Evolutionary conservation across 1,140 invertebrate genomes (phyloP), one percentile per base, ranked within the genome.

Genomic region (Drosophila auraria): DNA sequence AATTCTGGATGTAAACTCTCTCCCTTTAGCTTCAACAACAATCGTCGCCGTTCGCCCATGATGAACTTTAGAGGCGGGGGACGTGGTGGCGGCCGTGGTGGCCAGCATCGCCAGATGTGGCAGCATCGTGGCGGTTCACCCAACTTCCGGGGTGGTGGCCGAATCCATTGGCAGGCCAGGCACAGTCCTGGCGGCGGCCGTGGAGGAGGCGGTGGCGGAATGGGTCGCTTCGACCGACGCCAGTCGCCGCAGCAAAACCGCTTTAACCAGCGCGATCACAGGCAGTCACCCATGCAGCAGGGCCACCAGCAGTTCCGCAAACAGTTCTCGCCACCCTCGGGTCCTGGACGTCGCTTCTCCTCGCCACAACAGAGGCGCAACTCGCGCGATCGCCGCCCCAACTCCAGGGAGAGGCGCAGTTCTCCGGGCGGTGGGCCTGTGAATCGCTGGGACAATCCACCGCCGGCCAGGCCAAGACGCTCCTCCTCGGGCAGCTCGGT

Each of bases 21-120:
- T 60, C 15, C 8, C 44, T 40, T 5, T 8, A 92, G 91, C 9
- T 92, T 92, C 25, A 92, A 92, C 20, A 92, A 92, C 47, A 87
- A 93, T 50, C 80, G 83, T 15, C 89, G 91, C 9, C 81, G 89
- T 2, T 93, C 92, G 11, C 92, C 92, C 9, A 62, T 54, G 23
- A 86, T 92, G 82, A 80, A 91, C 57, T 92, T 87, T 33, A 81
- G 86, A 15, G 87, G 76, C 9, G 82, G 76, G 20, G 86, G 80
- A 42, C 91, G 87, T 49, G 83, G 80, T 3, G 82, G 82, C 0
- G 78, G 80, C 8, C 74, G 82, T 9, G 82, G 82, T 17, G 63
- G 80, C 2, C 74, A 69, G 8, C 68, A 75, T 45, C 76, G 82
- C 12, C 83, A 84, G 58, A 78, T 78, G 75, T 78, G 75, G 75